Evolutionary conservation across 2,888 invertebrate genomes (phyloP).

Genomic region (Geotrupes spiniger): DNA sequence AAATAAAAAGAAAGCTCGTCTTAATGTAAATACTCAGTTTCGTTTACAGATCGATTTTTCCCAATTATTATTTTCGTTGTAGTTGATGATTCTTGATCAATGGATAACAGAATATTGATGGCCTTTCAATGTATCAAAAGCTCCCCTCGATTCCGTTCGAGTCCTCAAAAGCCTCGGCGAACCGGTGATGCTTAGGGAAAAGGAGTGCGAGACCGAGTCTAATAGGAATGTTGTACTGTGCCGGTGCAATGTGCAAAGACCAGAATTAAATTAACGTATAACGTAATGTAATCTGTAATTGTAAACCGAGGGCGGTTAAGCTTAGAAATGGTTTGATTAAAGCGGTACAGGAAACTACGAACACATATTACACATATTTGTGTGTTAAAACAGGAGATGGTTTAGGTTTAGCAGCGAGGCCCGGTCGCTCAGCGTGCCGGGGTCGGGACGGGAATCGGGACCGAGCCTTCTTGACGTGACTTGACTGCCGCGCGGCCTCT

Average conservation of each 20-base stretch:
- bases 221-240: slow-evolving; percentile 5
- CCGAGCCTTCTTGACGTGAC: slow-evolving; percentile 29
- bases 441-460: slow-evolving; percentile 20
- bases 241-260: slow-evolving; percentile 1
- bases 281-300: slow-evolving; percentile 9
- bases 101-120: too few relatives aligned
- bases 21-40: too few relatives aligned
- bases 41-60: too few relatives aligned
- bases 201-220: neutral
- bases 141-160: too few relatives aligned
- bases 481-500: slow-evolving; percentile 25
- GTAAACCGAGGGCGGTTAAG: slow-evolving; percentile 7
- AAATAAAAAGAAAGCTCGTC: too few relatives aligned
- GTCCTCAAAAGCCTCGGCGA: neutral
- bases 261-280: slow-evolving; percentile 6
- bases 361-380: slow-evolving; percentile 14
- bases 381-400: slow-evolving; percentile 14
- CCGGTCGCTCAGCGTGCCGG: slow-evolving; percentile 2
- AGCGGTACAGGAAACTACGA: slow-evolving; percentile 7
- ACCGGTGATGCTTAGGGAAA: slow-evolving; percentile 1
- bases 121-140: too few relatives aligned
- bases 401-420: neutral
- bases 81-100: too few relatives aligned
- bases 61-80: too few relatives aligned
- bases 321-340: slow-evolving; percentile 14